Evolutionary conservation across 2,113 vertebrate species (phyloP), one percentile per base, ranked within the genome.

Genomic region (Steatornis caripensis): DNA sequence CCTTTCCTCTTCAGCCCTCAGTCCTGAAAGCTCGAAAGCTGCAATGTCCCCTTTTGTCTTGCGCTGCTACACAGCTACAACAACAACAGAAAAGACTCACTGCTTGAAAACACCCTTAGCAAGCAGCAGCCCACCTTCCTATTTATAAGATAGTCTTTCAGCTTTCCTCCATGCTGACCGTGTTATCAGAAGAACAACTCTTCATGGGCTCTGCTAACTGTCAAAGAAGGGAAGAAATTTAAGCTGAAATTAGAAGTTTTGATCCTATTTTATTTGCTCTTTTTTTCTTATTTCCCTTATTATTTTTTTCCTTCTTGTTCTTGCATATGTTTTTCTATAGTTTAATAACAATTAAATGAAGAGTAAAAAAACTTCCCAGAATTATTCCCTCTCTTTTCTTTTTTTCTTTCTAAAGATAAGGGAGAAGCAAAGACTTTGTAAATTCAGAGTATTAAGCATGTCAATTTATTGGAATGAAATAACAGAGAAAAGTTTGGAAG

Each of bases 41-140:
- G 98, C 98, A 96, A 91, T 90, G 95, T 96, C 97, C 98, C 96
- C 98, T 98, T 98, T 98, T 98, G 98, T 98, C 98, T 98, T 96
- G 95, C 11, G 19, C 95, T 77, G 85, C 82, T 81, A 86, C 95
- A 72, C 91, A 91, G 95, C 84, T 93, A 90, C 95, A 91, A 93
- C 89, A 96, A 95, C 92, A 93, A 96, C 96, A 95, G 77, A 80
- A 66, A 90, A 48, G 58, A 6, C 57, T 92, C 45, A 3, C 16
- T 0, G 60, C 43, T 54, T 93, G 89, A 23, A 65, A 89, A 66
- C 94, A 89, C 87, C 93, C 96, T 95, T 16, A 8, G 34, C 94
- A 94, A 92, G 90, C 57, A 94, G 70, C 71, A 27, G 34, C 39
- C 72, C 90, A 64, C 91, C 66, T 72, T 74, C 45, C 69, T 57